Evolutionary conservation across 1,140 invertebrate species (phyloP).

Genomic region (Zaprionus tsacasi): DNA sequence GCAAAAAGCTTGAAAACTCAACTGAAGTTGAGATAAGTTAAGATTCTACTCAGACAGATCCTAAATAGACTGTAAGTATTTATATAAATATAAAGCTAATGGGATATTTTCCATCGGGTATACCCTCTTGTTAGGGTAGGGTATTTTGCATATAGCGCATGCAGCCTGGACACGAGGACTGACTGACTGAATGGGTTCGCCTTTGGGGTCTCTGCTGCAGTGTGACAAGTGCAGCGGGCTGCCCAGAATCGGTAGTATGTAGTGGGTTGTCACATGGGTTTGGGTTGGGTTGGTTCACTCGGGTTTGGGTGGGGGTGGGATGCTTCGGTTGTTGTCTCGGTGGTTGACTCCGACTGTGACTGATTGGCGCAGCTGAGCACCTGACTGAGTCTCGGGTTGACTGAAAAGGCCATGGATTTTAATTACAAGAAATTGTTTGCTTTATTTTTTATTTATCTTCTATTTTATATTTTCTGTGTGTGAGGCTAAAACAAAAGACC

Average conservation of each 20-base stretch:
- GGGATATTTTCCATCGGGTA: background rate
- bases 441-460: slow-evolving; percentile 46
- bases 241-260: slow-evolving; percentile 21
- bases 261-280: slow-evolving; percentile 16
- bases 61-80: too few species aligned
- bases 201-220: slow-evolving; percentile 62
- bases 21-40: too few species aligned
- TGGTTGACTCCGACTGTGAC: slow-evolving; percentile 76
- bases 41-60: too few species aligned
- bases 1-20: too few species aligned
- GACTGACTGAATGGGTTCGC: slow-evolving; percentile 36
- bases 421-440: slow-evolving; percentile 81
- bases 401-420: slow-evolving; percentile 79
- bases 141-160: background rate
- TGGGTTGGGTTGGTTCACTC: background rate
- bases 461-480: slow-evolving; percentile 11
- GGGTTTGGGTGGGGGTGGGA: background rate
- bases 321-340: slow-evolving; percentile 48
- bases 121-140: background rate
- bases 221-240: slow-evolving; percentile 68
- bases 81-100: too few species aligned
- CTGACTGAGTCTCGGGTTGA: slow-evolving; percentile 67
- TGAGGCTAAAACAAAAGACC: slow-evolving; percentile 49
- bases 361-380: slow-evolving; percentile 79
- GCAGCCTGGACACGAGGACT: slow-evolving; percentile 8